Evolutionary conservation across 2,797 vertebrate genomes (phyloP), one percentile per base, ranked within the genome.

Genomic region (Manis crassicaudata): DNA sequence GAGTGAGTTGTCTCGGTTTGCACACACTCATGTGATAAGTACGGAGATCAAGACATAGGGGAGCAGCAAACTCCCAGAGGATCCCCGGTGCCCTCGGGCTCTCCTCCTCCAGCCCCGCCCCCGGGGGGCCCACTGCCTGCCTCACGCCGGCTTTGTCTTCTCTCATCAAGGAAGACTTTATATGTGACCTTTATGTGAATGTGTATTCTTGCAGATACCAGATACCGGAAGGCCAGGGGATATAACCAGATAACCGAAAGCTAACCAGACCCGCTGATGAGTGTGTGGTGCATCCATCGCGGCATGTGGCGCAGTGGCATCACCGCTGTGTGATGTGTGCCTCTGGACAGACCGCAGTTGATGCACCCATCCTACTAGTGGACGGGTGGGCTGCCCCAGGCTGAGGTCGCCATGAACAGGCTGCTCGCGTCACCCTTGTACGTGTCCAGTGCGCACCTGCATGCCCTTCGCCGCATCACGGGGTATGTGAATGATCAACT

Each of bases 371-470:
- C 21, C 43, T 14, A 5, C 25, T 0, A 35, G 27, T 1, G 85
- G 79, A 13, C 35, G 9, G 56, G 7, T 21, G 40, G 7, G 12
- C 6, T 29, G 89, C 60, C 46, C 4, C 43, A 20, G 56, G 23
- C 43, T 32, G 40, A 29, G 63, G 16, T 16, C 25, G 8, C 3
- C 3, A 12, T 0, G 32, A 25, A 23, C 46, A 46, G 10, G 46
- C 46, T 46, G 46, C 46, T 46, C 46, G 11, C 46, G 46, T 46
- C 46, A 46, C 46, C 46, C 46, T 9, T 46, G 46, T 46, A 46
- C 0, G 12, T 72, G 11, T 72, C 4, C 37, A 14, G 8, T 10
- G 37, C 0, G 0, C 11, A 4, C 27, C 3, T 1, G 35, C 25
- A 4, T 3, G 0, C 6, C 18, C 25, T 29, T 67, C 5, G 60